Percentiles rank a stretch among this genome's conserved stretches.
phyloP scores from a whole-genome alignment of 2,888 invertebrate genomes.

The Chrysotoxum bicinctum region DNA sequence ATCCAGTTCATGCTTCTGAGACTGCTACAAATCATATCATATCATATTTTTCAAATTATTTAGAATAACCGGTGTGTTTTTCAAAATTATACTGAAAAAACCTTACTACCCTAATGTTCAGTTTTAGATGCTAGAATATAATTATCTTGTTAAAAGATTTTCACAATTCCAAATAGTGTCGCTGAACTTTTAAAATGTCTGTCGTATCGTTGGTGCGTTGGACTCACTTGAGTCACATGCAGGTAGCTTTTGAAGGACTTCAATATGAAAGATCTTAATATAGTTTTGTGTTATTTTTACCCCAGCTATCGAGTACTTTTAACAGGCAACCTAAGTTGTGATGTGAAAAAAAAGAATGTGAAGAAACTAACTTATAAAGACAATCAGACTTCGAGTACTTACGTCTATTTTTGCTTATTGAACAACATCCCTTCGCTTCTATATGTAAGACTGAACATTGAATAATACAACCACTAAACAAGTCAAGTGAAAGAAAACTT shows the following conservation, averaged over 20 bases:
- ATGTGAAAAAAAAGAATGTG: not conserved
- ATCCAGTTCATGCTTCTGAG: no score
- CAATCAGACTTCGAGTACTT: slow-evolving; percentile 52
- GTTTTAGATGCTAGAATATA: no score
- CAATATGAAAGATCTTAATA: not conserved
- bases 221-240: not conserved
- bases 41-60: no score
- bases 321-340: not conserved
- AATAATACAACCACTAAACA: slow-evolving; percentile 39
- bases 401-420: slow-evolving; percentile 55
- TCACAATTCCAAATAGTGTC: no score
- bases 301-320: not conserved
- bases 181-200: slow-evolving; percentile 34
- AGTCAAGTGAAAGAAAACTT: slow-evolving; percentile 53
- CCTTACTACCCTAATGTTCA: no score
- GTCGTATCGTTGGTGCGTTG: not conserved
- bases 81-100: no score
- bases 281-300: not conserved
- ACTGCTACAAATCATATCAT: no score
- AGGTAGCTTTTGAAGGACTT: not conserved
- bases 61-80: no score
- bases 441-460: not conserved
- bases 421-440: slow-evolving; percentile 37
- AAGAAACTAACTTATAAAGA: slow-evolving; percentile 12
- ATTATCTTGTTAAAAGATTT: no score